Evolutionary conservation across 2,888 invertebrate species (phyloP), one percentile per base, ranked within the genome.

Genomic region (Disparrhopalites patrizii): DNA sequence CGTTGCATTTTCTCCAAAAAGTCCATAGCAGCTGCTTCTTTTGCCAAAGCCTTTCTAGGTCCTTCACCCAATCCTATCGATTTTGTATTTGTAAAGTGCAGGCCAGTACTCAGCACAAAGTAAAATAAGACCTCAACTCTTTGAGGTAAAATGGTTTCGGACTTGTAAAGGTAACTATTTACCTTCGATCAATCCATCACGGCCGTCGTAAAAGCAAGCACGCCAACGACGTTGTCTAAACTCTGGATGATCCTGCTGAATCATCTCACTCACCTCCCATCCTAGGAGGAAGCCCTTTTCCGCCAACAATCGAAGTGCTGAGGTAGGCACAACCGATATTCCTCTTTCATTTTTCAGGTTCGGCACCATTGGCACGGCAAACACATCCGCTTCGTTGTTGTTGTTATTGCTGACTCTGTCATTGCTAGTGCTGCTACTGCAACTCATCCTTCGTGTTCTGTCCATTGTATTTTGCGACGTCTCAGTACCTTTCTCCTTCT

Each of bases 11-110:
- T 56, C 1, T 47, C 13, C 23, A 47, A 1, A 10, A 56, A 56
- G 27, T 64, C 50, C 50, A 64, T 15, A 27, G 55, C 55, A 20
- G 56, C 64, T 23, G 57, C 27, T 64, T 64, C 64, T 51, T 56
- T 64, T 2, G 64, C 64, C 40, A 57, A 25, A 10, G 50, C 47
- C 25, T 64, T 64, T n/a, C 64, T 23, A 3, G 47, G 50, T 13
- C 28, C 60, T 54, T 54, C 54, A 10, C 38, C 54, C 10, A 36
- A 30, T 10, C 62, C 52, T 54, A 30, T n/a, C n/a, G n/a, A n/a
- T n/a, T 36, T 13, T 10, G 10, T 13, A n/a, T 36, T 36, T 36
- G 10, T 13, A 36, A 36, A 36, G 15, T 36, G 15, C 38, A 36
- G 15, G n/a, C n/a, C n/a, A n/a, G n/a, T n/a, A n/a, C n/a, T n/a